These are phyloP conservation scores for Seira musarum DNA, from an alignment of 2,888 invertebrate species.

Conservation along the genomic window DNA sequence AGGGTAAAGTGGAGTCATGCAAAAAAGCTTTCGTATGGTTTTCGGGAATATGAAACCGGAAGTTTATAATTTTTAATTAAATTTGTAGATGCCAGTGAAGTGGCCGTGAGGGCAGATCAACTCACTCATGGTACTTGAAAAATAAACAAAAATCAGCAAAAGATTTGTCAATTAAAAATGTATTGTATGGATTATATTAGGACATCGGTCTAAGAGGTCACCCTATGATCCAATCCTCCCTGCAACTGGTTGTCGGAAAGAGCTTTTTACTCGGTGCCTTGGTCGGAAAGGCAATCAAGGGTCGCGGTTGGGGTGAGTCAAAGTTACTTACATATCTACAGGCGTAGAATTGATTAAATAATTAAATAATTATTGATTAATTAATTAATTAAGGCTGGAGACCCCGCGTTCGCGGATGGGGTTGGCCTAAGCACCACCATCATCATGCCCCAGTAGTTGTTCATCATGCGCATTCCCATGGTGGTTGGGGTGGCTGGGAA, in stretches of 20 bases:
- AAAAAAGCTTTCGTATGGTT: neutral
- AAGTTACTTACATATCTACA: too few species aligned
- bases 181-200: neutral
- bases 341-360: too few species aligned
- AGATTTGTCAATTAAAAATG: neutral
- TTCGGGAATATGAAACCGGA: too few species aligned
- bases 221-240: slow-evolving; percentile 53
- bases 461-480: slow-evolving; percentile 38
- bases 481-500: slow-evolving; percentile 50
- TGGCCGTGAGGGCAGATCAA: slow-evolving; percentile 48
- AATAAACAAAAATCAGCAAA: neutral
- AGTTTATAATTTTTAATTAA: neutral
- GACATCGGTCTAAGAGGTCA: slow-evolving; percentile 55
- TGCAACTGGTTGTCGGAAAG: slow-evolving; percentile 55
- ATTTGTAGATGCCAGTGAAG: slow-evolving; percentile 35
- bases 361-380: too few species aligned
- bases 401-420: slow-evolving; percentile 37
- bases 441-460: slow-evolving; percentile 34
- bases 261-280: slow-evolving; percentile 61
- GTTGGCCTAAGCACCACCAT: slow-evolving; percentile 33
- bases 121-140: slow-evolving; percentile 37
- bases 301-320: slow-evolving; percentile 44
- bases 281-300: slow-evolving; percentile 48
- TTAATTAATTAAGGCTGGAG: too few species aligned
- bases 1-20: slow-evolving; percentile 6